Conservation (phyloP, 2,888 invertebrate species). For the Cabera pusaria region DNA sequence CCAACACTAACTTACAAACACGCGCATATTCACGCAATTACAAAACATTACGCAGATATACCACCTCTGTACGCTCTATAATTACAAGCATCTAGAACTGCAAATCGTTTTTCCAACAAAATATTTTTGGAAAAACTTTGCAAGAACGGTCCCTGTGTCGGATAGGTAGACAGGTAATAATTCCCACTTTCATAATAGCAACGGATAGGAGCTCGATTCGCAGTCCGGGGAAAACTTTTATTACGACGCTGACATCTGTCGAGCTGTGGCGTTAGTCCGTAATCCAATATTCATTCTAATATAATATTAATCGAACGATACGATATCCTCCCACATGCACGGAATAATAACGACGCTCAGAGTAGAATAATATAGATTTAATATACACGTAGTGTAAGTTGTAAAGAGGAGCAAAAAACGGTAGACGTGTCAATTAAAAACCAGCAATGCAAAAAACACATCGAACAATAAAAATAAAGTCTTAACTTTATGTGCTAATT, state of each 20-base stretch:
- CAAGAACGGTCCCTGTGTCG: slow-evolving; percentile 17
- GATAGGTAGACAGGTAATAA: slow-evolving; percentile 28
- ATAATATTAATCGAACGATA: slow-evolving; percentile 24
- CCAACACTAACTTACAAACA: slow-evolving; percentile 28
- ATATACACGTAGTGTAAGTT: too few relatives aligned
- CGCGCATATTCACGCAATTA: too few relatives aligned
- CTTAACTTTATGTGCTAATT: slow-evolving; percentile 45
- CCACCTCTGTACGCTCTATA: too few relatives aligned
- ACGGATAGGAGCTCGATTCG: slow-evolving; percentile 36
- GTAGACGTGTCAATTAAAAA: slow-evolving; percentile 36
- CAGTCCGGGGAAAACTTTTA: slow-evolving; percentile 51
- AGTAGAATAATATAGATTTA: too few relatives aligned
- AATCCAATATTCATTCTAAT: slow-evolving; percentile 38
- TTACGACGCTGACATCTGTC: slow-evolving; percentile 57
- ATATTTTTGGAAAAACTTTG: slow-evolving; percentile 16
- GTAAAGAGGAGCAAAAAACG: slow-evolving; percentile 9
- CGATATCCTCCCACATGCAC: slow-evolving; percentile 16
- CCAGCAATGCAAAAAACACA: slow-evolving; percentile 24
- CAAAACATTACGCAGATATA: too few relatives aligned
- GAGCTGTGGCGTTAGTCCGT: slow-evolving; percentile 29
- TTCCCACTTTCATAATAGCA: slow-evolving; percentile 25
- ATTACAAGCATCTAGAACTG: slow-evolving; percentile 19
- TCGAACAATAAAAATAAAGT: slow-evolving; percentile 26
- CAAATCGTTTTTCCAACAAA: slow-evolving; percentile 14
- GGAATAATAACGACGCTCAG: slow-evolving; percentile 6